phyloP scores from a whole-genome alignment of 2,113 vertebrate species.

The Gobio gobio region DNA sequence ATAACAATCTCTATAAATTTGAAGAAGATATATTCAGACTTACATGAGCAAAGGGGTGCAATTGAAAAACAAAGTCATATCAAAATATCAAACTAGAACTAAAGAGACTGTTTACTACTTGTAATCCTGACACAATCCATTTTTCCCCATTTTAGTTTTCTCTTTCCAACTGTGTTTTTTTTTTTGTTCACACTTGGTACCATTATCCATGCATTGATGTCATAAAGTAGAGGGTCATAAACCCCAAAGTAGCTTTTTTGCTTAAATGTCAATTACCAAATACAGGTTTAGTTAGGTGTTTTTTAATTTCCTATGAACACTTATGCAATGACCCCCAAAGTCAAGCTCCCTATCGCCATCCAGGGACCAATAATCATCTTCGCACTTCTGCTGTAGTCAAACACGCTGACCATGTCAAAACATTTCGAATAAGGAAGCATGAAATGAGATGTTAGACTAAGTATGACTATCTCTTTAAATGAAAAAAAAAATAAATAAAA shows the following conservation, averaged over 20 bases:
- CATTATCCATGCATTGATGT: conserved; percentile 33
- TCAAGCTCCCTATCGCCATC: not conserved
- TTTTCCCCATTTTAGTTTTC: not conserved
- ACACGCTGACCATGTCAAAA: not conserved
- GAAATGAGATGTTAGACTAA: not conserved
- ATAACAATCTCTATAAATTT: no score
- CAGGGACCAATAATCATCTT: conserved; percentile 29
- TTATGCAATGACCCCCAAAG: not conserved
- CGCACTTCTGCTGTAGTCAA: not conserved
- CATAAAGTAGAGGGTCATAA: no score
- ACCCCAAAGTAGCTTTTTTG: not conserved
- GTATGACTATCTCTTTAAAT: not conserved
- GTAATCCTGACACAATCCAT: conserved; percentile 14
- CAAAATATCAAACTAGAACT: not conserved
- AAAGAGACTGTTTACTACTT: not conserved
- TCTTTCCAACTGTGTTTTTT: not conserved
- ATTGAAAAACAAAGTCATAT: no score
- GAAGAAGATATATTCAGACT: no score
- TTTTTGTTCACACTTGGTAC: not conserved
- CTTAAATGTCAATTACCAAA: conserved; percentile 25
- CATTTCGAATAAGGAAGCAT: not conserved
- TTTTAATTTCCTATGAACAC: conserved; percentile 29
- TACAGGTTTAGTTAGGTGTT: not conserved
- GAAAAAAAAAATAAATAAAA: not conserved
- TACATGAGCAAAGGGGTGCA: no score